Conservation (phyloP, 53 echinoderm and acorn worm genomes). For the Pentamera pediparva region DNA sequence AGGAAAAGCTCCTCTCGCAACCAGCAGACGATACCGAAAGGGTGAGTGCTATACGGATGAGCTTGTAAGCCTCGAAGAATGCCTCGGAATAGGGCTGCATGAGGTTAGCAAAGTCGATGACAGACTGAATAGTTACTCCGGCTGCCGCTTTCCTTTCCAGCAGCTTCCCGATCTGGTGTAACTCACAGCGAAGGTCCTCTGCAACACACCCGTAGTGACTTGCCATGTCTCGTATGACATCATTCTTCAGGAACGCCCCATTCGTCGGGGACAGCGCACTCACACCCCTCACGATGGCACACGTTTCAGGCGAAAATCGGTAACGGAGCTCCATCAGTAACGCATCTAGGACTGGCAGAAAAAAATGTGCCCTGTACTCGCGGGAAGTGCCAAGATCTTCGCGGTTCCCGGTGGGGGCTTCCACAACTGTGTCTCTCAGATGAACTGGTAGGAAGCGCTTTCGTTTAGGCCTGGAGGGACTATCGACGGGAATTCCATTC, state of each 20-base stretch:
- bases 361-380: not conserved
- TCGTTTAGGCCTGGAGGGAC: not conserved
- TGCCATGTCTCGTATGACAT: not conserved
- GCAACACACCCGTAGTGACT: not conserved
- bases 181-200: conserved; percentile 7
- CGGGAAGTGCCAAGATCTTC: not conserved
- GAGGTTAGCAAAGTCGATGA: conserved; percentile 8
- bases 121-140: not conserved
- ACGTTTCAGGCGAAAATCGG: not conserved
- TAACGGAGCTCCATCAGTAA: not conserved
- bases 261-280: not conserved
- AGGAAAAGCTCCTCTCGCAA: conserved; percentile 32
- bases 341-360: not conserved
- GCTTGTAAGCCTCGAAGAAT: not conserved
- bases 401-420: not conserved
- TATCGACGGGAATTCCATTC: not conserved
- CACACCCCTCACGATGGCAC: not conserved
- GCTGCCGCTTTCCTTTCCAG: conserved; percentile 1
- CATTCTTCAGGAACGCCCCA: not conserved
- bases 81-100: not conserved
- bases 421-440: not conserved
- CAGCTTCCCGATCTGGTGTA: conserved; percentile 1
- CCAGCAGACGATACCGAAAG: conserved; percentile 21
- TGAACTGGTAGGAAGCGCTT: not conserved
- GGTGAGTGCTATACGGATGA: not conserved